These are phyloP conservation scores for Cygnus atratus DNA, from an alignment of 2,113 vertebrate species.

Conservation along the genomic window DNA sequence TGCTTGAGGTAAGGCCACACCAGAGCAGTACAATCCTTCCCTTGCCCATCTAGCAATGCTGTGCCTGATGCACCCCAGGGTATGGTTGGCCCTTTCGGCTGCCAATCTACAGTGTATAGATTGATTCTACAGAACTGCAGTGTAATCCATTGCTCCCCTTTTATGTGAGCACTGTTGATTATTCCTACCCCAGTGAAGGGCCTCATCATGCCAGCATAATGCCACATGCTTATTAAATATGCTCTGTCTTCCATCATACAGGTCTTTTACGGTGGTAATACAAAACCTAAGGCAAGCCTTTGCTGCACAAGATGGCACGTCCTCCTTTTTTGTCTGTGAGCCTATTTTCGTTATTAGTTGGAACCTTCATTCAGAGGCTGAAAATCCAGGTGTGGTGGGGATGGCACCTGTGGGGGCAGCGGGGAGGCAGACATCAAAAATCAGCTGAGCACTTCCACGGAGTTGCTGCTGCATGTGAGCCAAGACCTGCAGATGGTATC, in stretches of 20 bases:
- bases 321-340: neutral
- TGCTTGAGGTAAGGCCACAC: too few species aligned
- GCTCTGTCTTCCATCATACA: neutral
- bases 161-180: neutral
- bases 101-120: too few species aligned
- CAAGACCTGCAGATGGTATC: neutral
- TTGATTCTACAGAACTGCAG: neutral
- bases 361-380: neutral
- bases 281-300: neutral
- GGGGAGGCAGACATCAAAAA: neutral
- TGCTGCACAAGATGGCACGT: neutral
- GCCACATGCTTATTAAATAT: neutral
- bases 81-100: too few species aligned
- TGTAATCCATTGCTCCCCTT: neutral
- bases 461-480: neutral
- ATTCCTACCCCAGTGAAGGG: neutral
- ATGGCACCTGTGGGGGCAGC: neutral
- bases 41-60: too few species aligned
- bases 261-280: neutral
- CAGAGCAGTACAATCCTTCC: too few species aligned
- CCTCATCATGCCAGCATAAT: neutral
- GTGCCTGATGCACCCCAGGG: too few species aligned
- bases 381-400: neutral
- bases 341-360: neutral
- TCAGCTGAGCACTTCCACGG: neutral